Evolutionary conservation across 2,888 invertebrate species (phyloP).

Genomic region (Latrodectus hesperus): DNA sequence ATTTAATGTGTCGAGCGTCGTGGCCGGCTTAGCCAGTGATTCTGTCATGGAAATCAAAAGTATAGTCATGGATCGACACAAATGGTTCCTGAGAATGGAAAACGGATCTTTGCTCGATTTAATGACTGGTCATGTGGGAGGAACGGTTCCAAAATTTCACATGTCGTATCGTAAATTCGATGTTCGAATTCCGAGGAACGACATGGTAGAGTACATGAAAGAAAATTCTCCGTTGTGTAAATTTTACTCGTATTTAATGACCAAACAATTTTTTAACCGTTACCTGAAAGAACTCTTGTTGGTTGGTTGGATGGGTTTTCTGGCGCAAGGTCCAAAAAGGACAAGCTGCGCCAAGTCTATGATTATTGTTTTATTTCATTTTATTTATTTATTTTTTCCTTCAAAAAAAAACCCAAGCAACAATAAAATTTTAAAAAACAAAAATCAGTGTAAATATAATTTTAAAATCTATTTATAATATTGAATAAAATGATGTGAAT

Average conservation of each 20-base stretch:
- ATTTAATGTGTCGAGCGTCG: not conserved
- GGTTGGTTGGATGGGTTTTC: too few relatives aligned
- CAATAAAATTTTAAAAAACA: too few relatives aligned
- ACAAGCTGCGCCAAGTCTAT: too few relatives aligned
- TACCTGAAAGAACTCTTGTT: constrained; percentile 18
- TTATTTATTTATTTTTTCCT: too few relatives aligned
- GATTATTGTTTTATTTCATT: too few relatives aligned
- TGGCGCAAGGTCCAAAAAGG: too few relatives aligned
- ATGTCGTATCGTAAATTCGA: constrained; percentile 22
- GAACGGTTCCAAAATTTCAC: constrained; percentile 34
- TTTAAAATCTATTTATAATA: too few relatives aligned
- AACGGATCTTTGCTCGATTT: constrained; percentile 16
- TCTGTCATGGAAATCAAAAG: constrained; percentile 12
- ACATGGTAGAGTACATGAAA: not conserved
- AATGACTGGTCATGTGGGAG: constrained; percentile 33
- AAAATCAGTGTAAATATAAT: too few relatives aligned
- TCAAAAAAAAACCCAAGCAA: too few relatives aligned
- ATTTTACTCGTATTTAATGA: not conserved
- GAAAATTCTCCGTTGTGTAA: not conserved
- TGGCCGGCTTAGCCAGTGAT: constrained; percentile 13
- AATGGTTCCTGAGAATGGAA: constrained; percentile 14
- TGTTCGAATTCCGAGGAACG: not conserved
- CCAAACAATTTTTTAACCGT: constrained; percentile 2
- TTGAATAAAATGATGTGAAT: too few relatives aligned
- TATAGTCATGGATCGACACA: constrained; percentile 39